phyloP scores from a whole-genome alignment of 2,797 vertebrate species.

The Melanotaenia trifasciata region DNA sequence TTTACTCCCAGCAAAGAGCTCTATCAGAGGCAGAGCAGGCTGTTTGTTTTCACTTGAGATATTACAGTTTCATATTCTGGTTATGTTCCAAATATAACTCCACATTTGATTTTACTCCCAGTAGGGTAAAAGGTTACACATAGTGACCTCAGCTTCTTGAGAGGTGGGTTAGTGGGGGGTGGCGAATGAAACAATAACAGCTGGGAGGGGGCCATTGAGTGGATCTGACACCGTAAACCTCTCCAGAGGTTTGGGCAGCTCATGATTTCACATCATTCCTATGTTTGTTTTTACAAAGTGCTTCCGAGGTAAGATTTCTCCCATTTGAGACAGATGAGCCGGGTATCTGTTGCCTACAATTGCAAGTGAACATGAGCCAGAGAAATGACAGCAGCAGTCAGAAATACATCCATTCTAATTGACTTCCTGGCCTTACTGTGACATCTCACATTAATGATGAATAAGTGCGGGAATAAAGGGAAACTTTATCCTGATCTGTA shows the following conservation, averaged over 20 bases:
- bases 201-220: slow-evolving; percentile 44
- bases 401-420: slow-evolving; percentile 81
- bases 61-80: slow-evolving; percentile 64
- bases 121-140: slow-evolving; percentile 76
- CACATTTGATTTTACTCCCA: slow-evolving; percentile 70
- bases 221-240: slow-evolving; percentile 68
- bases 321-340: slow-evolving; percentile 44
- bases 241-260: slow-evolving; percentile 52
- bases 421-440: slow-evolving; percentile 78
- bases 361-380: slow-evolving; percentile 70
- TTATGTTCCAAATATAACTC: slow-evolving; percentile 73
- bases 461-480: slow-evolving; percentile 69
- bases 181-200: slow-evolving; percentile 35
- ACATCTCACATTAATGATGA: slow-evolving; percentile 74
- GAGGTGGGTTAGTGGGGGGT: slow-evolving; percentile 18
- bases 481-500: slow-evolving; percentile 40
- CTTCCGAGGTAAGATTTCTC: slow-evolving; percentile 67
- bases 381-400: slow-evolving; percentile 69
- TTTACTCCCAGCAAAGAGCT: slow-evolving; percentile 33
- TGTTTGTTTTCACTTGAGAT: slow-evolving; percentile 59
- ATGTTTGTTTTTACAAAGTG: slow-evolving; percentile 77
- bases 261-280: slow-evolving; percentile 71
- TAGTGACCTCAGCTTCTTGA: slow-evolving; percentile 63
- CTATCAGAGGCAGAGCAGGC: slow-evolving; percentile 4
- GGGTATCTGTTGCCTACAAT: slow-evolving; percentile 57